These are phyloP conservation scores for Lanistes nyassanus DNA, from an alignment of 1,140 invertebrate genomes.

Conservation along the genomic window DNA sequence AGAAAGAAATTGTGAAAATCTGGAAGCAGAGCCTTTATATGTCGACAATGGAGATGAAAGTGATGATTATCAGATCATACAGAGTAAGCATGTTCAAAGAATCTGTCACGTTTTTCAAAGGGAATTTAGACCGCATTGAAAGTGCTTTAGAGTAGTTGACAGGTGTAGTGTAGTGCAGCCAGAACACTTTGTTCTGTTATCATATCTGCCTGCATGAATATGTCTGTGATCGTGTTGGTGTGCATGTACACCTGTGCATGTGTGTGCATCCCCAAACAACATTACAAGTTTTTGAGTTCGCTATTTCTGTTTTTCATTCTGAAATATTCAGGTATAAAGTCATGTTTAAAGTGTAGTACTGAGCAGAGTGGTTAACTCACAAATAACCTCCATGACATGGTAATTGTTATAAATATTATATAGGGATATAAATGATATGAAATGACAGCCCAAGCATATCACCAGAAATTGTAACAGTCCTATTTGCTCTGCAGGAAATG, in stretches of 20 bases:
- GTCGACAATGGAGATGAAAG: background rate
- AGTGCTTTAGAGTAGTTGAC: background rate
- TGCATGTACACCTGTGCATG: background rate
- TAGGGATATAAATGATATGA: too few species aligned
- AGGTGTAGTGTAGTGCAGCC: background rate
- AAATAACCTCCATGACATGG: background rate
- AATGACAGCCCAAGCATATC: too few species aligned
- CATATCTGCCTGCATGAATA: background rate
- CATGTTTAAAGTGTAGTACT: background rate
- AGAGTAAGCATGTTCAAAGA: background rate
- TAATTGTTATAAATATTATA: background rate
- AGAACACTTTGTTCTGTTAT: background rate
- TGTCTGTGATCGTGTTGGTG: background rate
- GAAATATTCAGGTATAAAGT: background rate
- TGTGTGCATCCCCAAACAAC: conserved; percentile 4
- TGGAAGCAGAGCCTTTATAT: background rate
- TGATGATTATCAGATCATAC: background rate
- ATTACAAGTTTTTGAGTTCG: background rate
- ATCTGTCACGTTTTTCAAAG: background rate
- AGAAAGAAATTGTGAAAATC: too few species aligned
- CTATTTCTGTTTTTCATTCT: background rate
- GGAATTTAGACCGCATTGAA: too few species aligned
- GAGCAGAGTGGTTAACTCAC: background rate
- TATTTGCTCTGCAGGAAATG: conserved; percentile 4
- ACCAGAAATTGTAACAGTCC: background rate